These are phyloP conservation scores for Gari tellinella DNA, from an alignment of 2,888 invertebrate species.

Conservation along the genomic window DNA sequence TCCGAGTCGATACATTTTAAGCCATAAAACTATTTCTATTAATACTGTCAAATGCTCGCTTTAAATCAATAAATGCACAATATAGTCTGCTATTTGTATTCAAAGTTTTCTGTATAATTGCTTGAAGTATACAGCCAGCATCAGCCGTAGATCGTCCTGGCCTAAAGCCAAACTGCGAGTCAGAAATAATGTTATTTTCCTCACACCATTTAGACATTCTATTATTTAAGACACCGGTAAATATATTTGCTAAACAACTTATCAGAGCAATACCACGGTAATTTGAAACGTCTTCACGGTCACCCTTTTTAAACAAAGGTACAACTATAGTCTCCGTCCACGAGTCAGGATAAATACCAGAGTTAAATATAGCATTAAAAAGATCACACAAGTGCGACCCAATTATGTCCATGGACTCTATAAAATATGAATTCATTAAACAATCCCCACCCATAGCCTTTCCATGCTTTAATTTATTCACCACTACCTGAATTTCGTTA, in stretches of 20 bases:
- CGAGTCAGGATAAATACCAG: slow-evolving; percentile 11
- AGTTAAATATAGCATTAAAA: slow-evolving; percentile 12
- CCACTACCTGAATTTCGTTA: neutral
- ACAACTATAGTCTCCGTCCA: slow-evolving; percentile 20
- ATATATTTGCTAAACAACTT: slow-evolving; percentile 20
- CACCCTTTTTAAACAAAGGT: slow-evolving; percentile 17
- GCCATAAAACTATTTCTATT: slow-evolving; percentile 18
- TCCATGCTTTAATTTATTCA: neutral
- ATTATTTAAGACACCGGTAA: slow-evolving; percentile 22
- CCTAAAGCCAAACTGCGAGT: slow-evolving; percentile 17
- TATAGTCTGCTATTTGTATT: neutral
- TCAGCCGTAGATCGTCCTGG: slow-evolving; percentile 10
- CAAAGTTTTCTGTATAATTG: neutral
- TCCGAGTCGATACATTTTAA: slow-evolving; percentile 17
- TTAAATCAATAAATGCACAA: slow-evolving; percentile 18
- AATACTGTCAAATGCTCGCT: slow-evolving; percentile 15
- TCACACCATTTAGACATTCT: slow-evolving; percentile 13
- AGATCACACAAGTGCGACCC: slow-evolving; percentile 5
- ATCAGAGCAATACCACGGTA: slow-evolving; percentile 17
- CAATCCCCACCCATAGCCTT: slow-evolving; percentile 5
- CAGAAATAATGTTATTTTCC: slow-evolving; percentile 8
- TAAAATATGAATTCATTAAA: slow-evolving; percentile 13
- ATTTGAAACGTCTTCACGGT: slow-evolving; percentile 8
- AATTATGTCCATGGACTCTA: slow-evolving; percentile 8
- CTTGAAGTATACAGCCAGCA: neutral